Base-by-base conservation (phyloP, 2,888 invertebrate genomes). In the Galerucella nymphaeae region DNA sequence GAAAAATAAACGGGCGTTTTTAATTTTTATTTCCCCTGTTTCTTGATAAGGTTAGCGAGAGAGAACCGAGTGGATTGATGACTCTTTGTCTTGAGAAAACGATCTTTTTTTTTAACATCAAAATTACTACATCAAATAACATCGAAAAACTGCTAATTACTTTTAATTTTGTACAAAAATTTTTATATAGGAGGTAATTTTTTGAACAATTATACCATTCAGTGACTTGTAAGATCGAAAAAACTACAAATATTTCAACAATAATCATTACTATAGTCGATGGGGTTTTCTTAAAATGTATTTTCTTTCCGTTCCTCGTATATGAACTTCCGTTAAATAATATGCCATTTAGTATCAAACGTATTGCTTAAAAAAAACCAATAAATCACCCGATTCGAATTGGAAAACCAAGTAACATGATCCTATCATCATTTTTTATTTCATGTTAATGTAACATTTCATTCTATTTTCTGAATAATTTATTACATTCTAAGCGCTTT, bases 1-100 rank as follows among this genome's bases (percentile, higher is more conserved):
- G 84, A 83, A 83, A 83, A 84, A 84, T 83, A 82, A 83, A 83
- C 81, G 80, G 79, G 78, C 81, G 76, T 80, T 80, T 80, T 82
- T 82, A 82, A 82, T 82, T 82, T 82, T 80, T 82, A 80, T 80
- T 79, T 80, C 79, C 73, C 75, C 72, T 63, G 38, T 53, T 53
- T 16, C 42, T 42, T 30, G 69, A 69, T 62, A 69, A 69, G 50
- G 55, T 69, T 62, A 53, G 62, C 38, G 55, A 68, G 68, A 62
- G 62, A 68, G 68, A 62, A 61, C 10, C 14, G 23, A 42, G 61
- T 38, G 18, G 68, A 53, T 59, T 50, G 18, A 30, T 30, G 61
- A 38, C 55, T 67, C 58, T 67, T 67, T 67, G 67, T 67, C 59
- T 67, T 48, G 59, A 59, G 38, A 38, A 59, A 59, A 59, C 30